These are phyloP conservation scores for Trididemnum miniatum DNA, from an alignment of 23 tunicate genomes.

Conservation along the genomic window DNA sequence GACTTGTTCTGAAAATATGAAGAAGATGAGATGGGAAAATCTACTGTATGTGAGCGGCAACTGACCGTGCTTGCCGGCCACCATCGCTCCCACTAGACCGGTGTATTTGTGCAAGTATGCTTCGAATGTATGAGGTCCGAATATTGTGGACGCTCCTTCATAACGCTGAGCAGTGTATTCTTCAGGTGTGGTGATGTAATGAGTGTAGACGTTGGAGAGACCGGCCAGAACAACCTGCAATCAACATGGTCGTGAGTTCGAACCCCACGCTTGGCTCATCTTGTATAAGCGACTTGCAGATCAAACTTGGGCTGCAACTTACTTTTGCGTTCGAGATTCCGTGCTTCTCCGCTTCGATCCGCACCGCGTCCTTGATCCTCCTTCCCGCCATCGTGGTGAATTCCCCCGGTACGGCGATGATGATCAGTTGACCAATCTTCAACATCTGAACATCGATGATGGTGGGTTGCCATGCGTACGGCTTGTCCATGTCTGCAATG, in stretches of 20 bases:
- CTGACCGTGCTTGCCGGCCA: conserved; percentile 46
- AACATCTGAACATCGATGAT: conserved; percentile 88
- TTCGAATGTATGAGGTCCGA: conserved; percentile 86
- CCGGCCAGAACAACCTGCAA: conserved; percentile 90
- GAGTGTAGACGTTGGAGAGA: conserved; percentile 93
- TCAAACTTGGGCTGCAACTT: too few relatives aligned
- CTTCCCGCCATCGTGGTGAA: conserved; percentile 99
- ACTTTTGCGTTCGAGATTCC: conserved; percentile 84
- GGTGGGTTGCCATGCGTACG: conserved; percentile 95
- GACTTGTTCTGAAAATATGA: conserved; percentile 32
- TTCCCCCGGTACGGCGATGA: conserved; percentile 94
- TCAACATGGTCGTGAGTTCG: too few relatives aligned
- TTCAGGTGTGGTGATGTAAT: conserved; percentile 93
- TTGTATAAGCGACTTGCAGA: too few relatives aligned
- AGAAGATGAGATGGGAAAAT: neutral
- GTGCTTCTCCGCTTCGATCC: conserved; percentile 39
- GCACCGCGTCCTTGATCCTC: conserved; percentile 72
- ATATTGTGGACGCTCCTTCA: conserved; percentile 94
- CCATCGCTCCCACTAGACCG: conserved; percentile 42
- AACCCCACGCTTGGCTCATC: too few relatives aligned
- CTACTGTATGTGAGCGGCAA: neutral
- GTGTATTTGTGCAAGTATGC: conserved; percentile 74
- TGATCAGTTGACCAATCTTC: conserved; percentile 80
- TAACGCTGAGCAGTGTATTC: conserved; percentile 95
- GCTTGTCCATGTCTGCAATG: conserved; percentile 91